phyloP scores from a whole-genome alignment of 2,888 invertebrate genomes.

The Leptopilina drosophilae region DNA sequence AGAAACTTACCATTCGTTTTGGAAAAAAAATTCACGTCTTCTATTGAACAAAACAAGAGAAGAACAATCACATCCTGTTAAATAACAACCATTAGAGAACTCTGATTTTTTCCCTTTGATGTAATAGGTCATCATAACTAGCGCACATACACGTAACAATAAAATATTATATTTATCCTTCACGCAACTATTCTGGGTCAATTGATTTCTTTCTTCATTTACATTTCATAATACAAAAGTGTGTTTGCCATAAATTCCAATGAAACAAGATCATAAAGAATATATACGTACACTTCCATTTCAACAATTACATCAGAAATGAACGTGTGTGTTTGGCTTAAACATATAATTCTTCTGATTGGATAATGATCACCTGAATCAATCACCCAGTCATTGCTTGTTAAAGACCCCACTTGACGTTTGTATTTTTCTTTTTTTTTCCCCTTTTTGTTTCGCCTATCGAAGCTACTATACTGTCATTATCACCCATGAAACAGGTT shows the following conservation, averaged over 20 bases:
- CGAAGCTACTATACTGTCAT: constrained; percentile 22
- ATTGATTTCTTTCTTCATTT: background rate
- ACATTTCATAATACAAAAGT: too few relatives aligned
- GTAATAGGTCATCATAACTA: too few relatives aligned
- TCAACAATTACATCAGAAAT: background rate
- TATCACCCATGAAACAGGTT: constrained; percentile 29
- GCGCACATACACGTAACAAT: too few relatives aligned
- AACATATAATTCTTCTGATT: constrained; percentile 37
- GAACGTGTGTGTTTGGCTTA: background rate
- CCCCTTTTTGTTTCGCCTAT: constrained; percentile 7
- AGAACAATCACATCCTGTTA: too few relatives aligned
- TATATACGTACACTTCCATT: background rate
- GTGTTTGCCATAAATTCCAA: background rate
- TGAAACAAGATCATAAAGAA: background rate
- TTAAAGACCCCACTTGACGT: constrained; percentile 15
- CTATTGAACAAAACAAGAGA: too few relatives aligned
- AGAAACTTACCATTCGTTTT: too few relatives aligned
- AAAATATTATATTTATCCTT: background rate
- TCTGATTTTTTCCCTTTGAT: too few relatives aligned
- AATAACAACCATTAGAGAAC: too few relatives aligned
- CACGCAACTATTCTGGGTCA: background rate
- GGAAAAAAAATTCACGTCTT: too few relatives aligned
- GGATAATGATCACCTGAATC: constrained; percentile 41
- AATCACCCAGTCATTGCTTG: constrained; percentile 32
- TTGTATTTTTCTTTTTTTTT: background rate